phyloP scores from a whole-genome alignment of 2,113 vertebrate species.

The Sisor rabdophorus region DNA sequence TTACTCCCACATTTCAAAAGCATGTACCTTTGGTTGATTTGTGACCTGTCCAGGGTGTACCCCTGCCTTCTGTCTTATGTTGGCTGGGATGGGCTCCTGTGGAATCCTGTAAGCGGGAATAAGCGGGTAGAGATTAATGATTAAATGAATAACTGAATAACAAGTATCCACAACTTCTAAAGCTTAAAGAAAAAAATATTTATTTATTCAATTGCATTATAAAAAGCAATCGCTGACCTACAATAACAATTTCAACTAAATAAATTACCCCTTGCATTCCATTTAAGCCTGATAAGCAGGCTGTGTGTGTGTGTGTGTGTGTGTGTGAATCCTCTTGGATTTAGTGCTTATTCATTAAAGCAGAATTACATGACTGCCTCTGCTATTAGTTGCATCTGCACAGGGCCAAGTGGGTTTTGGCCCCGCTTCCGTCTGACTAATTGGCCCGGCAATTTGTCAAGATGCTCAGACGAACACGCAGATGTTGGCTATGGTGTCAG shows the following conservation, averaged over 20 bases:
- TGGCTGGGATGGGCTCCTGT: too few relatives aligned
- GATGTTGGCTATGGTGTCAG: constrained; percentile 32
- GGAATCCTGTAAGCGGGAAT: too few relatives aligned
- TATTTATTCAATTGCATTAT: neutral
- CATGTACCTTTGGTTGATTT: too few relatives aligned
- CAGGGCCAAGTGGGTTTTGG: constrained; percentile 41
- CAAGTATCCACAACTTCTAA: too few relatives aligned
- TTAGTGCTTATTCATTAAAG: constrained; percentile 36
- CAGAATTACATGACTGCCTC: constrained; percentile 50
- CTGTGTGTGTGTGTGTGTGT: neutral
- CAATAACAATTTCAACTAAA: too few relatives aligned
- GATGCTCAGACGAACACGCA: constrained; percentile 45
- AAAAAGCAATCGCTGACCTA: neutral
- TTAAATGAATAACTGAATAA: too few relatives aligned
- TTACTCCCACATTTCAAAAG: too few relatives aligned
- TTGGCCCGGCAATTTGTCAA: constrained; percentile 52
- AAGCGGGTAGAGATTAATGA: too few relatives aligned
- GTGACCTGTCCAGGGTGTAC: too few relatives aligned
- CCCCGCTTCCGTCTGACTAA: constrained; percentile 51
- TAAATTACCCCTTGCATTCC: neutral
- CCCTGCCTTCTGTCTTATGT: too few relatives aligned
- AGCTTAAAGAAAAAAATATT: too few relatives aligned
- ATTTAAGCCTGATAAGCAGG: constrained; percentile 12
- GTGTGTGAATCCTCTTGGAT: constrained; percentile 14
- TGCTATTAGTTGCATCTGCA: constrained; percentile 56